Evolutionary conservation across 2,888 invertebrate species (phyloP).

Genomic region (Chalcosyrphus nemorum): DNA sequence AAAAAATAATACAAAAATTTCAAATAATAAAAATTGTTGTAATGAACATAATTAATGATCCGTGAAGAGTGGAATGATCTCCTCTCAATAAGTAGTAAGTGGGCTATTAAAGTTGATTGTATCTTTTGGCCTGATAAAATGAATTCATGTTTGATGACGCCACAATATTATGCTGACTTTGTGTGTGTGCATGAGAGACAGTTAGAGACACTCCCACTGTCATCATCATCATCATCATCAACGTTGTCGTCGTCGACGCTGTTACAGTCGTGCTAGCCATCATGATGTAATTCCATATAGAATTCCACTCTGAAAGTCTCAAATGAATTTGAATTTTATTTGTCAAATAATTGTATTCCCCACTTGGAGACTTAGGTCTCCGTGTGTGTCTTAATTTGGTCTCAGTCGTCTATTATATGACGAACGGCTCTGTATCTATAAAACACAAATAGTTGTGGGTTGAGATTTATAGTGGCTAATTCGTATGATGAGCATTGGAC

Average conservation of each 20-base stretch:
- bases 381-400: slow-evolving; percentile 27
- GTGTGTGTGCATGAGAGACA: neutral
- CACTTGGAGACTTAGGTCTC: slow-evolving; percentile 4
- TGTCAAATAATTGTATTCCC: neutral
- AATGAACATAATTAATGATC: slow-evolving; percentile 58
- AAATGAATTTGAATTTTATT: slow-evolving; percentile 33
- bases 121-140: slow-evolving; percentile 9
- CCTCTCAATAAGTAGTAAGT: slow-evolving; percentile 41
- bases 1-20: neutral
- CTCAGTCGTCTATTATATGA: slow-evolving; percentile 29
- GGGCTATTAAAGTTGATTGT: slow-evolving; percentile 58
- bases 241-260: neutral
- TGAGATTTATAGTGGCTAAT: slow-evolving; percentile 40
- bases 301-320: slow-evolving; percentile 44
- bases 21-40: slow-evolving; percentile 33
- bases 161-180: slow-evolving; percentile 26
- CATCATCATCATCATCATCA: neutral
- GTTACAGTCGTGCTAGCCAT: slow-evolving; percentile 16
- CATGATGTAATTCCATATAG: slow-evolving; percentile 50
- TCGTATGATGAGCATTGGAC: slow-evolving; percentile 37
- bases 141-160: slow-evolving; percentile 49
- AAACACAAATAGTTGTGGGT: slow-evolving; percentile 33
- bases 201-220: slow-evolving; percentile 37
- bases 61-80: slow-evolving; percentile 54
- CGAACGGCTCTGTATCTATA: slow-evolving; percentile 8